Conservation (phyloP, 1,140 invertebrate species). For the Eciton burchellii region DNA sequence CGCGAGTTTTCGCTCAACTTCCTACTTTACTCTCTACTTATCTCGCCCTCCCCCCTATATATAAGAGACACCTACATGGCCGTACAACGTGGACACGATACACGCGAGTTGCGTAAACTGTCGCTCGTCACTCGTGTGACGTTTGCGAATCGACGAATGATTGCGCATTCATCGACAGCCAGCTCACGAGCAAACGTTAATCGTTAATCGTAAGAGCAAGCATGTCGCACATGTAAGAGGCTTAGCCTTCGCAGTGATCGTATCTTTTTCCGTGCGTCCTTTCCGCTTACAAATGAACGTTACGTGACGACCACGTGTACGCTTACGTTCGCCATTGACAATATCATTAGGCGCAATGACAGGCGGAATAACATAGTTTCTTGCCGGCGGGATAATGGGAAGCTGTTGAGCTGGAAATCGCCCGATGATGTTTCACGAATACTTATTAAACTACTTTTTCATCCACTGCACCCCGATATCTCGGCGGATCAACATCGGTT, state of each 20-base stretch:
- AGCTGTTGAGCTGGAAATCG: slow-evolving; percentile 22
- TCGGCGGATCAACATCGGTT: neutral
- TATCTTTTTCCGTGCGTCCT: neutral
- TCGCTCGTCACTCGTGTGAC: too few species aligned
- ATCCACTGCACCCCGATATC: neutral
- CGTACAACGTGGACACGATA: too few species aligned
- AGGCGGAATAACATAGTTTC: slow-evolving; percentile 5
- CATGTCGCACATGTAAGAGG: too few species aligned
- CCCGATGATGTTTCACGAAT: slow-evolving; percentile 13
- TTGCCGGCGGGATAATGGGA: slow-evolving; percentile 15
- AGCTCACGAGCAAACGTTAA: too few species aligned
- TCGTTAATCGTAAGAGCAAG: too few species aligned
- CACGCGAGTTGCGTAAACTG: too few species aligned
- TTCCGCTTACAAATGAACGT: neutral
- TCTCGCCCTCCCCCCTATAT: too few species aligned
- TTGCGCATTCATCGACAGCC: too few species aligned
- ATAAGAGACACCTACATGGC: too few species aligned
- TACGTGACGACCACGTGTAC: neutral
- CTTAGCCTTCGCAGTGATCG: neutral
- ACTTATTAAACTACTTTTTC: slow-evolving; percentile 44
- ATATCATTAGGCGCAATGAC: slow-evolving; percentile 26
- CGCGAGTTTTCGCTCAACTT: slow-evolving; percentile 17
- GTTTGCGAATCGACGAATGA: too few species aligned
- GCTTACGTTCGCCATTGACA: neutral
- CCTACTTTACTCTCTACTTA: too few species aligned